Percentiles rank a stretch among this genome's conserved stretches.
Conservation (phyloP, 2,888 invertebrate species). For the Eueremaeus valkanovi region DNA sequence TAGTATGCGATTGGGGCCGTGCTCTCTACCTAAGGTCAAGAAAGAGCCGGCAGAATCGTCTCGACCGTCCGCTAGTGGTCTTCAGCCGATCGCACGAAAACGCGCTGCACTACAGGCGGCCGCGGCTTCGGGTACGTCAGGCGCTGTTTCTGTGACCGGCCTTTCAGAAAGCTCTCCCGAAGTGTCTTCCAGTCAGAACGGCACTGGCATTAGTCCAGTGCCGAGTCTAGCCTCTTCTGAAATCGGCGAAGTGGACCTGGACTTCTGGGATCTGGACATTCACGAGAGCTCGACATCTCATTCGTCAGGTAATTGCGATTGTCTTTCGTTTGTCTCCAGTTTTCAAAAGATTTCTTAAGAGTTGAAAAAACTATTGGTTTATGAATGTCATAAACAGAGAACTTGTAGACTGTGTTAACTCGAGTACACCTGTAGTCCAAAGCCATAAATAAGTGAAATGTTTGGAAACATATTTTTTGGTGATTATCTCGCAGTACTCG, state of each 20-base stretch:
- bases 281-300: constrained; percentile 53
- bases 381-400: no score
- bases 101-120: constrained; percentile 41
- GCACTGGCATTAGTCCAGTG: constrained; percentile 49
- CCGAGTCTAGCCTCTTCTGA: constrained; percentile 64
- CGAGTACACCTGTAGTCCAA: no score
- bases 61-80: constrained; percentile 19
- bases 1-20: constrained; percentile 34
- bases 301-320: constrained; percentile 38
- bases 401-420: no score
- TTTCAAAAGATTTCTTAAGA: no score
- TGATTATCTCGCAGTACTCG: no score
- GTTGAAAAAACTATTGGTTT: no score
- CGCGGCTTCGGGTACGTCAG: constrained; percentile 9
- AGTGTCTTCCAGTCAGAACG: constrained; percentile 46
- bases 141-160: neutral
- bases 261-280: constrained; percentile 71
- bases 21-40: constrained; percentile 29
- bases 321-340: no score
- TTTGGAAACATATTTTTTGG: no score
- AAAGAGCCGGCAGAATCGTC: constrained; percentile 38
- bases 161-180: constrained; percentile 44
- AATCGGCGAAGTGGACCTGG: constrained; percentile 67
- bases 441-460: no score
- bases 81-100: constrained; percentile 41